Evolutionary conservation across 2,797 vertebrate species (phyloP), one percentile per base, ranked within the genome.

Genomic region (Molossus alvarezi): DNA sequence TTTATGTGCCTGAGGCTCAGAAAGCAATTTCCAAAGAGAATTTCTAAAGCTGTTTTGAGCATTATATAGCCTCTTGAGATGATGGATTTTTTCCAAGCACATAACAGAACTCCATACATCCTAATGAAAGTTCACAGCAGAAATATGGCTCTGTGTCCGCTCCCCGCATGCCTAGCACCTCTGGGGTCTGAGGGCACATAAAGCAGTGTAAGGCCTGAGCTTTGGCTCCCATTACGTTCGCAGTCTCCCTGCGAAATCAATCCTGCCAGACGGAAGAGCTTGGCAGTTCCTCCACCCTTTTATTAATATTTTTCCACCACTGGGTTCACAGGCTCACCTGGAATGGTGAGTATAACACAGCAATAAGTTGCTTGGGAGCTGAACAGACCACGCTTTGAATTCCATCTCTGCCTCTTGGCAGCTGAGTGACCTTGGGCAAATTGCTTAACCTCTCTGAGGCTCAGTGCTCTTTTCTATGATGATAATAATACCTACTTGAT

Each of bases 11-110:
- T 94, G 67, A 10, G 72, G 89, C 95, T 94, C 95, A 89, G 83
- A 95, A 92, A 97, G 93, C 86, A 92, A 97, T 97, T 96, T 97
- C 95, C 95, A 95, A 94, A 96, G 95, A 96, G 97, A 91, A 79
- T 94, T 97, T 85, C 96, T 76, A 69, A 96, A 92, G 80, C 97
- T 98, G 97, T 95, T 96, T 96, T 94, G 83, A 96, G 80, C 95
- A 95, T 97, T 96, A 96, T 55, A 75, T 20, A 86, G 80, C 75
- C 92, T 88, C 96, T 55, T 45, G 94, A 96, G 96, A 93, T 57
- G 86, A 89, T n/a, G 55, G 91, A 94, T 82, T 89, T 67, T 72
- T 97, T 96, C 96, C 96, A 97, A 97, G 77, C 79, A 45, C 93
- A 65, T 92, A 97, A 84, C 95, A 90, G 81, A 94, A 45, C 79